Evolutionary conservation across 37 sponge, comb jelly and placozoan genomes (phyloP).

Genomic region (Tethya wilhelma): DNA sequence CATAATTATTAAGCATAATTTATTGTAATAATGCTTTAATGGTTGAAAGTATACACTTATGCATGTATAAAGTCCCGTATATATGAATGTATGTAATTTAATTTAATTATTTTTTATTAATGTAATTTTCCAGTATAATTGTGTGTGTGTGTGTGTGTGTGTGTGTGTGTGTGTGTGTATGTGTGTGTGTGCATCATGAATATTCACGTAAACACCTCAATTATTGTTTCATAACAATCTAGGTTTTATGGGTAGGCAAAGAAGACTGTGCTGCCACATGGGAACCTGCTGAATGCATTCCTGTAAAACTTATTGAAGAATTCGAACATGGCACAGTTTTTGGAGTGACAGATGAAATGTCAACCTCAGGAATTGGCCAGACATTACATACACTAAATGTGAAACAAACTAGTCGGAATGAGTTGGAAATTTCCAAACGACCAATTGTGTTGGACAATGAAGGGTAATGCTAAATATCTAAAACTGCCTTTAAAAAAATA

Average conservation of each 20-base stretch:
- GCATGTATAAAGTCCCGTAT: too few relatives aligned
- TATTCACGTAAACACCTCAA: background rate
- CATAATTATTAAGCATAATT: background rate
- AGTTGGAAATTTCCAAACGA: background rate
- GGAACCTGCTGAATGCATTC: conserved; percentile 9
- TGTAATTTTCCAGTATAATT: too few relatives aligned
- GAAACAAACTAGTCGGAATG: background rate
- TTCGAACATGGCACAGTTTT: background rate
- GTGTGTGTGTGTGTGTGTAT: background rate
- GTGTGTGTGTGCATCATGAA: background rate
- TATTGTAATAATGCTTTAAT: too few relatives aligned
- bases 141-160: background rate
- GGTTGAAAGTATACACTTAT: too few relatives aligned
- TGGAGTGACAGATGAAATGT: background rate
- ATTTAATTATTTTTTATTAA: too few relatives aligned
- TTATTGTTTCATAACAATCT: background rate
- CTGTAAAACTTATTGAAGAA: background rate
- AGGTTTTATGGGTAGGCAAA: conserved; percentile 32
- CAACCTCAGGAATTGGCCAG: conserved; percentile 8
- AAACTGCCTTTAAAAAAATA: too few relatives aligned
- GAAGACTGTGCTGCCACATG: background rate
- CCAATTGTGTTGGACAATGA: background rate
- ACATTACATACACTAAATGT: conserved; percentile 12
- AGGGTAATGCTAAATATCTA: too few relatives aligned
- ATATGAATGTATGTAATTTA: too few relatives aligned